Evolutionary conservation across 2,797 vertebrate species (phyloP).

Genomic region (Macropodus opercularis): DNA sequence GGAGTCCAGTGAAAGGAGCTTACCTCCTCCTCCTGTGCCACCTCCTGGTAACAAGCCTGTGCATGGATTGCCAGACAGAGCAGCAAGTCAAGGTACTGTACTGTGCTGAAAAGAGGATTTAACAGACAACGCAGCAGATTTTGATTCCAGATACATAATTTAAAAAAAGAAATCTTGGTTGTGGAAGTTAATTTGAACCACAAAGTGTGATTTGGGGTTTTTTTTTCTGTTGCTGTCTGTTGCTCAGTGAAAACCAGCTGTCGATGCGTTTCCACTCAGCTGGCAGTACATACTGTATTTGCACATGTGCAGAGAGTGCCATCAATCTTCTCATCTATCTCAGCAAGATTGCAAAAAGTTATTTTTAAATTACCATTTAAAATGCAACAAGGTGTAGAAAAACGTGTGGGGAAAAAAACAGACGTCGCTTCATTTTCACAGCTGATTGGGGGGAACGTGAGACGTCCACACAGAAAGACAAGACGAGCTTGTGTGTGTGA

Average conservation of each 20-base stretch:
- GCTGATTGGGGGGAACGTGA: too few species aligned
- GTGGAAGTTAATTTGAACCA: neutral
- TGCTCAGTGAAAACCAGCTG: neutral
- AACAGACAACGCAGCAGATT: neutral
- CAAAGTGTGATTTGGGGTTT: slow-evolving; percentile 1
- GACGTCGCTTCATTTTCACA: neutral
- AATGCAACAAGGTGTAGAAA: neutral
- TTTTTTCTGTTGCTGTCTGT: neutral
- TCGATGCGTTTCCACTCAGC: neutral
- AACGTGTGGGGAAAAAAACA: too few species aligned
- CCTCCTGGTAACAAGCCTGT: slow-evolving; percentile 67
- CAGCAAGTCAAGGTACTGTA: slow-evolving; percentile 83
- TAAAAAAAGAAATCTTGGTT: neutral
- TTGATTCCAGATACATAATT: neutral
- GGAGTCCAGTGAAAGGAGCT: slow-evolving; percentile 73
- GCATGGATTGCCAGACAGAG: slow-evolving; percentile 73
- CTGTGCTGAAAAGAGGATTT: neutral
- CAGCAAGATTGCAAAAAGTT: neutral
- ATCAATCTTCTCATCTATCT: neutral
- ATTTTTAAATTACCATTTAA: neutral
- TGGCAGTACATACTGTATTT: neutral
- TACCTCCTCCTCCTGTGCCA: slow-evolving; percentile 74
- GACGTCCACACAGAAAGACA: too few species aligned
- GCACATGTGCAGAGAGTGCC: neutral
- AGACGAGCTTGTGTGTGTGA: too few species aligned